Evolutionary conservation across 2,797 vertebrate species (phyloP).

Genomic region (Pachyuromys duprasi): DNA sequence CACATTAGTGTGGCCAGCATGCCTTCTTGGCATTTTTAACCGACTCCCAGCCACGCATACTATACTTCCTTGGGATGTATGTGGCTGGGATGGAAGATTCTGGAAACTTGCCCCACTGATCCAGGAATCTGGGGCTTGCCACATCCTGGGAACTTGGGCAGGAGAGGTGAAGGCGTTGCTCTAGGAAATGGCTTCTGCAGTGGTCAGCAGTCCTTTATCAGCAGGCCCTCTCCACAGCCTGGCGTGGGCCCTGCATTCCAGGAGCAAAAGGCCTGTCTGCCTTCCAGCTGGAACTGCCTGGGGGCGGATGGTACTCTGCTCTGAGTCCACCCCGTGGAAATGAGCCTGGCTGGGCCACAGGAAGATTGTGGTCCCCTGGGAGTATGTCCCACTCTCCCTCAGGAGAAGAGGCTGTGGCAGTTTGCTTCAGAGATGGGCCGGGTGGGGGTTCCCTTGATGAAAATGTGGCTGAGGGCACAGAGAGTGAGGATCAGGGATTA

Average conservation of each 20-base stretch:
- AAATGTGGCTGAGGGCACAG: neutral
- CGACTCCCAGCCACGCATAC: neutral
- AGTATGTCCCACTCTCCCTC: neutral
- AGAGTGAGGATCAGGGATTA: neutral
- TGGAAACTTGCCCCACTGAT: conserved; percentile 55
- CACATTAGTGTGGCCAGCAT: neutral
- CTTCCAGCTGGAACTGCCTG: neutral
- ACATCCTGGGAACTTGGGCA: conserved; percentile 50
- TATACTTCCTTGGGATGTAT: conserved; percentile 50
- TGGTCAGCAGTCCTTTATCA: neutral
- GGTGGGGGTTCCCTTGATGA: neutral
- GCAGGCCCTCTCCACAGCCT: neutral
- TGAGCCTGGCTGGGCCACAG: neutral
- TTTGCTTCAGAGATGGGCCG: neutral
- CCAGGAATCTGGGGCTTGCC: conserved; percentile 52
- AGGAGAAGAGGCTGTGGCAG: neutral
- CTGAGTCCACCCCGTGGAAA: neutral
- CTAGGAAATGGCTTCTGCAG: neutral
- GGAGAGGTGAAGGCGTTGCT: neutral
- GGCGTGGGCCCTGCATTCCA: neutral
- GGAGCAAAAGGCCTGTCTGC: neutral
- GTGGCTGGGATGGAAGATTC: conserved; percentile 43
- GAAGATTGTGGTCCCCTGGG: neutral
- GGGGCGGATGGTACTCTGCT: neutral
- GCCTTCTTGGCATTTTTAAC: neutral